Evolutionary conservation across 2,113 vertebrate species (phyloP), one percentile per base, ranked within the genome.

Genomic region (Epinephelus lanceolatus): DNA sequence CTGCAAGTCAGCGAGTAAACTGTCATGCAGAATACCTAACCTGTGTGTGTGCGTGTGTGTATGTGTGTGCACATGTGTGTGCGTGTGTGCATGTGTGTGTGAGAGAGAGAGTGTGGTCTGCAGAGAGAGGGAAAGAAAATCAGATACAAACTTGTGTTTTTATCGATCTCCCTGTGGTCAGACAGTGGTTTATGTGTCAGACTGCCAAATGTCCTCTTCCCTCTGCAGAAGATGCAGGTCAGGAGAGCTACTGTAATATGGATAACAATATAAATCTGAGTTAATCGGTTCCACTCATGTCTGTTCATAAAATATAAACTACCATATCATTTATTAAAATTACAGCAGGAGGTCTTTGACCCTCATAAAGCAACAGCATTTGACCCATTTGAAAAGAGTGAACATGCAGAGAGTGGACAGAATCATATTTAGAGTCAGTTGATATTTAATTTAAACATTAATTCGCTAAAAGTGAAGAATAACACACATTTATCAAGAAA

Each of bases 81-180:
- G 81, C 55, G 63, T 51, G 63, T 56, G 33, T 71, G 59, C 2
- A 3, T 53, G 71, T 37, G 74, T 71, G 57, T 27, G 21, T 6
- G 68, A 79, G 71, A 53, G 52, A 53, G 52, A 5, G 30, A 30
- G 63, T 51, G 66, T 72, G 84, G 73, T 79, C 40, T 81, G 42
- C 70, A 76, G 68, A 79, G 71, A 53, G 52, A 53, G 52, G 17
- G 52, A 75, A 51, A 83, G 33, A 76, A 61, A 91, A 72, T 84
- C 63, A 52, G 74, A 80, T 66, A 61, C 78, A 87, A 87, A 87
- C 85, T 82, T 86, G 55, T 71, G 76, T 67, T 59, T 53, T 79
- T 12, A 87, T 94, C 33, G 89, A 94, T 92, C 62, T 71, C 30
- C 25, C 65, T 88, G 83, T 83, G 72, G 84, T 91, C 81, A 89